A percentile compares a stretch with the other conserved stretches of the same genome.
These are phyloP conservation scores for Cydia splendana DNA, from an alignment of 1,140 invertebrate species.

Conservation along the genomic window DNA sequence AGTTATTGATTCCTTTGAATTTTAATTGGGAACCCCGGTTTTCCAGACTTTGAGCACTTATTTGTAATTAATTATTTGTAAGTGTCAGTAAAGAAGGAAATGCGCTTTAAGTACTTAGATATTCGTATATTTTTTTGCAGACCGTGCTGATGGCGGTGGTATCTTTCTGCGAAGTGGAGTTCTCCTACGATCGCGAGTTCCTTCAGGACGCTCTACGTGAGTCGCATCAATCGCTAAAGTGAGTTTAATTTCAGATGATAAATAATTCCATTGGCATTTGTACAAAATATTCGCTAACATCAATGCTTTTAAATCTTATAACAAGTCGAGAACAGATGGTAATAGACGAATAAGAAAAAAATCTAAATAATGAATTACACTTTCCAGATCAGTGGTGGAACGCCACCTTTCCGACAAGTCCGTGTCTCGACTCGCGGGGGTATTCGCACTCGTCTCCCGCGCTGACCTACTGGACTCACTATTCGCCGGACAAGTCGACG, in stretches of 20 bases:
- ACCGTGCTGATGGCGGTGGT: conserved; percentile 89
- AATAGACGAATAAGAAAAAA: neutral
- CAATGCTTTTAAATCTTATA: too few relatives aligned
- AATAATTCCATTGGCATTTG: too few relatives aligned
- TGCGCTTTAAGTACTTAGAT: too few relatives aligned
- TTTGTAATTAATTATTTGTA: too few relatives aligned
- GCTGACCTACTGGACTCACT: conserved; percentile 68
- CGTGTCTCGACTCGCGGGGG: conserved; percentile 67
- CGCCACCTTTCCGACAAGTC: conserved; percentile 72
- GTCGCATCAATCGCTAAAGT: conserved; percentile 74
- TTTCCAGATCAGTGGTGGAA: conserved; percentile 58
- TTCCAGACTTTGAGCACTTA: too few relatives aligned
- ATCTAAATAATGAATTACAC: neutral
- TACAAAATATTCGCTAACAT: too few relatives aligned
- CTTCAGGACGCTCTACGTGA: conserved; percentile 71
- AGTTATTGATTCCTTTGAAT: too few relatives aligned
- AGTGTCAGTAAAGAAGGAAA: neutral
- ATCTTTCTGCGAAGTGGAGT: conserved; percentile 91
- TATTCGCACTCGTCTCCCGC: conserved; percentile 65
- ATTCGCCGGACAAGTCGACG: conserved; percentile 68
- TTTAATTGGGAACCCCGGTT: too few relatives aligned
- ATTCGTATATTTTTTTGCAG: conserved; percentile 48
- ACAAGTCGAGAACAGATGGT: too few relatives aligned
- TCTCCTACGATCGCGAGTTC: conserved; percentile 86
- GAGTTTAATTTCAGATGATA: conserved; percentile 37